Conservation (phyloP, 2,113 vertebrate species). For the Barnardius zonarius region DNA sequence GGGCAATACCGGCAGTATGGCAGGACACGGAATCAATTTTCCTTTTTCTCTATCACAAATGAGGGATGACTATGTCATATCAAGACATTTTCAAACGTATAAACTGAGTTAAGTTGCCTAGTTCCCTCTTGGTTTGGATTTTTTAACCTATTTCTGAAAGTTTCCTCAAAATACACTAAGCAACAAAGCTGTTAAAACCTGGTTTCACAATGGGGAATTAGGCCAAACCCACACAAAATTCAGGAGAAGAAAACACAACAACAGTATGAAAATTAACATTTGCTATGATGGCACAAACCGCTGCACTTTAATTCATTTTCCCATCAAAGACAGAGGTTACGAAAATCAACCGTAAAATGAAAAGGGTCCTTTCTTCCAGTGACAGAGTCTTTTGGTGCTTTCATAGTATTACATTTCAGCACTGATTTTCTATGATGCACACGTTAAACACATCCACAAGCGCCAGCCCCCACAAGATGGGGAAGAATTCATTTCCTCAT, state of each 20-base stretch:
- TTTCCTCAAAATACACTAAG: neutral
- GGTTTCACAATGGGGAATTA: neutral
- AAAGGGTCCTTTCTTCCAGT: neutral
- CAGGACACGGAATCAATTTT: neutral
- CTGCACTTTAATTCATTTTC: neutral
- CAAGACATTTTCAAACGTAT: neutral
- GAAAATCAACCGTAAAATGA: neutral
- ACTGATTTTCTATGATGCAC: neutral
- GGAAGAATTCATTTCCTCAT: conserved; percentile 32
- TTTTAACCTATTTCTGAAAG: neutral
- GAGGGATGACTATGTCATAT: accelerated
- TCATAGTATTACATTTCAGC: accelerated
- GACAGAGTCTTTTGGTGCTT: neutral
- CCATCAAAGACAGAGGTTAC: neutral
- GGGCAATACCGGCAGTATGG: neutral
- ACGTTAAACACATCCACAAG: neutral
- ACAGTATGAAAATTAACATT: neutral
- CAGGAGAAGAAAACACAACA: neutral
- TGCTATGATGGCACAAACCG: neutral
- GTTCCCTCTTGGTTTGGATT: neutral
- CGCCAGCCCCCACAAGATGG: neutral
- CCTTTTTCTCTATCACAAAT: neutral
- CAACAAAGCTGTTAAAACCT: neutral
- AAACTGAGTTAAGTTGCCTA: neutral
- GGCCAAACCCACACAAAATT: neutral